Evolutionary conservation across 2,888 invertebrate species (phyloP).

Genomic region (Bellardia pandia): DNA sequence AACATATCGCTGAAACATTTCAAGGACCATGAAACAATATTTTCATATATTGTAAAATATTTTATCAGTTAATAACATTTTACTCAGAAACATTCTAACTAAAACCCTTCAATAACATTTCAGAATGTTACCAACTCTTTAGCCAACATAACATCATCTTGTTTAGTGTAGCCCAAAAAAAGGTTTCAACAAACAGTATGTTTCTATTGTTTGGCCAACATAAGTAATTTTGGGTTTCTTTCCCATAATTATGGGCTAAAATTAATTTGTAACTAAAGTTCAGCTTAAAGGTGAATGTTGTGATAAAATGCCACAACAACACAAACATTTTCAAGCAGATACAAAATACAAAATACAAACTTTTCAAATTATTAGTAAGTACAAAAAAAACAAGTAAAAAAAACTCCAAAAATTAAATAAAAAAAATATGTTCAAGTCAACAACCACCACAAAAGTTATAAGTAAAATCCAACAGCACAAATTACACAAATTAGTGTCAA

Average conservation of each 20-base stretch:
- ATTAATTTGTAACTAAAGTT: conserved; percentile 62
- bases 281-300: conserved; percentile 65
- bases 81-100: no score
- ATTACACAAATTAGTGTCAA: conserved; percentile 64
- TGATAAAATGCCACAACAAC: conserved; percentile 56
- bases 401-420: background rate
- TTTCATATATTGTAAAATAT: no score
- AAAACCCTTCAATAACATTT: no score
- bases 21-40: no score
- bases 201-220: no score
- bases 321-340: conserved; percentile 5
- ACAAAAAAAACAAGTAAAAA: background rate
- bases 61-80: no score
- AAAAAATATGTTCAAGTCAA: conserved; percentile 20
- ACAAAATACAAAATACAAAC: conserved; percentile 12
- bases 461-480: conserved; percentile 27
- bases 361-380: conserved; percentile 3
- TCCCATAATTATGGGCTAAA: conserved; percentile 66
- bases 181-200: background rate
- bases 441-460: conserved; percentile 23
- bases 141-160: no score
- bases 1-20: no score
- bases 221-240: conserved; percentile 53
- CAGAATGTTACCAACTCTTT: no score
- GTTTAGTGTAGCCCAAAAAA: background rate